These are phyloP conservation scores for Cosmia pyralina DNA, from an alignment of 2,888 invertebrate species.

Conservation along the genomic window DNA sequence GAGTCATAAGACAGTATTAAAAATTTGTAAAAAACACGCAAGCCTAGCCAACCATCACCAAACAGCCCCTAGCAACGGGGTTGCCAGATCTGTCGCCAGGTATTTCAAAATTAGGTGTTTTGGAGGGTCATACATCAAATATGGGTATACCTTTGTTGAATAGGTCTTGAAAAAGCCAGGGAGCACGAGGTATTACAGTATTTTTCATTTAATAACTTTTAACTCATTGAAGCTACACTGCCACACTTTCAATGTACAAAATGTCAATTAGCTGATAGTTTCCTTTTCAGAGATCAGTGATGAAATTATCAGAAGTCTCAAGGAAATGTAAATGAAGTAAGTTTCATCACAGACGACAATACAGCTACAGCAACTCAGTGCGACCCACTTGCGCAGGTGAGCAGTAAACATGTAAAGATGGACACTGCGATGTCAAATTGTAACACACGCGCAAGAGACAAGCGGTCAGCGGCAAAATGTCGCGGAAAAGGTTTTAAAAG, in stretches of 20 bases:
- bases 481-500: too few species aligned
- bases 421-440: slow-evolving; percentile 66
- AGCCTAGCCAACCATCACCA: too few species aligned
- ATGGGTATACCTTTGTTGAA: too few species aligned
- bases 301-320: not conserved
- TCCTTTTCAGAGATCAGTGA: not conserved
- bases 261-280: not conserved
- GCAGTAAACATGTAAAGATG: slow-evolving; percentile 62
- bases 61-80: too few species aligned
- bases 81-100: too few species aligned
- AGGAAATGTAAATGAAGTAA: slow-evolving; percentile 44
- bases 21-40: too few species aligned
- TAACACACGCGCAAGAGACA: slow-evolving; percentile 36
- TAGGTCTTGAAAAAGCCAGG: not conserved
- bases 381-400: slow-evolving; percentile 76
- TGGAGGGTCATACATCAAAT: too few species aligned
- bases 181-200: not conserved
- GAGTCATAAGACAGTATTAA: too few species aligned
- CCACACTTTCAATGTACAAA: not conserved
- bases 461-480: slow-evolving; percentile 11
- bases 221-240: too few species aligned
- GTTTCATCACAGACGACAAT: slow-evolving; percentile 60
- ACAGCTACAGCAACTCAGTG: slow-evolving; percentile 38
- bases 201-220: not conserved
- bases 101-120: too few species aligned